Base-by-base conservation (phyloP, 2,797 vertebrate genomes). In the Calcarius lapponicus region DNA sequence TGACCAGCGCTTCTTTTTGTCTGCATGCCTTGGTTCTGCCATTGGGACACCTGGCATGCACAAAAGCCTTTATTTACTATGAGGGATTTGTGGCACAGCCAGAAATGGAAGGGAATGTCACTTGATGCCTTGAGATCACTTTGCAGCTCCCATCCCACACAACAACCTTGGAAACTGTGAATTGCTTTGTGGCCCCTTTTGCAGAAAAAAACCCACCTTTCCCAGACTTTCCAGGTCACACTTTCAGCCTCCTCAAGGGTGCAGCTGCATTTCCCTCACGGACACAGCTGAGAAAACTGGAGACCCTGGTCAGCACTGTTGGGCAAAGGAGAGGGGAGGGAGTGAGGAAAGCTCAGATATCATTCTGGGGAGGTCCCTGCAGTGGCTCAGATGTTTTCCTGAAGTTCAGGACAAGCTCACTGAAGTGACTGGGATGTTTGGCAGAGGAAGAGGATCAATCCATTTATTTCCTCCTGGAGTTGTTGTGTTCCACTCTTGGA, bases 51-150 rank as follows among this genome's bases (percentile, higher is more conserved):
- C 76, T 53, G 73, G 66, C 28, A 31, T 7, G 1, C 56, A 73
- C 21, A 67, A 86, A 94, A 57, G 11, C 32, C 18, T 90, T 62
- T 90, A 66, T 90, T 94, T 95, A 88, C 92, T 86, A 50, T 2
- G 2, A 53, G 79, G 40, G 56, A 76, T 88, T 93, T 67, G 31
- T 40, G 47, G 58, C 10, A 6, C 75, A 71, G 74, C 7, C 89
- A 91, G 85, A 70, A 88, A 84, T 17, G 61, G 81, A 91, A 76
- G 28, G 26, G 38, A 83, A 80, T 54, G 31, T 12, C 57, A 6
- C 62, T 13, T 10, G 9, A 29, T 73, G 42, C 43, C 70, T 88
- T 64, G 76, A 73, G 48, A 88, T 91, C 40, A 56, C 60, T 84
- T 87, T 62, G 34, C 58, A 91, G 32, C 45, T 83, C 40, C 40